A percentile compares a stretch with the other conserved stretches of the same genome.
phyloP scores from a whole-genome alignment of 2,888 invertebrate species.

The Apantesis nais region DNA sequence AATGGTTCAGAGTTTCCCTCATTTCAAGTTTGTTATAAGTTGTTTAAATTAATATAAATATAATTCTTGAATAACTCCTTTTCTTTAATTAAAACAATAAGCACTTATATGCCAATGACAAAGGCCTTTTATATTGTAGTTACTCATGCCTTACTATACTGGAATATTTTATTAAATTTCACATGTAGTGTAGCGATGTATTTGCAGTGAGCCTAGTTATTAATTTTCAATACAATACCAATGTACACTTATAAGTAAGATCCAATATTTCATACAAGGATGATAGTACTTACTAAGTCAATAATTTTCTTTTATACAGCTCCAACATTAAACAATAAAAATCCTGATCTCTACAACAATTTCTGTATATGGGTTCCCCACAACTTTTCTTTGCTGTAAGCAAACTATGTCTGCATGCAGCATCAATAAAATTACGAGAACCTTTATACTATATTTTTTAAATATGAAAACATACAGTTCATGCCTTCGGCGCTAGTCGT shows the following conservation, averaged over 20 bases:
- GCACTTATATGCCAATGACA: constrained; percentile 26
- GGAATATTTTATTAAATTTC: constrained; percentile 21
- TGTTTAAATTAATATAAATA: constrained; percentile 21
- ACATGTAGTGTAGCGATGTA: constrained; percentile 27
- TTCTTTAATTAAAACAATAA: constrained; percentile 22
- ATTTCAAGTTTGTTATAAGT: constrained; percentile 32
- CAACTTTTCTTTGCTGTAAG: constrained; percentile 40
- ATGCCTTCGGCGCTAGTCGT: constrained; percentile 60
- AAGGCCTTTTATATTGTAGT: constrained; percentile 25
- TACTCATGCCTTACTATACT: constrained; percentile 20
- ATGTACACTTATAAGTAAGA: constrained; percentile 53
- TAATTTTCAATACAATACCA: constrained; percentile 42
- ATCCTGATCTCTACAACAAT: constrained; percentile 50
- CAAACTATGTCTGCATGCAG: constrained; percentile 43
- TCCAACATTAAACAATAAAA: constrained; percentile 50
- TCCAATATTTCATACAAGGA: constrained; percentile 33
- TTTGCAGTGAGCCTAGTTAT: constrained; percentile 27
- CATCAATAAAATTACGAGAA: constrained; percentile 48
- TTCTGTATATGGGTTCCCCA: constrained; percentile 29
- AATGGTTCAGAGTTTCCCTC: constrained; percentile 13
- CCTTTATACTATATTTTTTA: constrained; percentile 74
- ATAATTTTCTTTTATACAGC: constrained; percentile 48
- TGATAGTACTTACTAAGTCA: constrained; percentile 42
- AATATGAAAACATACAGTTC: constrained; percentile 78
- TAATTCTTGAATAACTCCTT: constrained; percentile 21